Conservation (phyloP, 2,113 vertebrate species). For the Thryonomys swinderianus region DNA sequence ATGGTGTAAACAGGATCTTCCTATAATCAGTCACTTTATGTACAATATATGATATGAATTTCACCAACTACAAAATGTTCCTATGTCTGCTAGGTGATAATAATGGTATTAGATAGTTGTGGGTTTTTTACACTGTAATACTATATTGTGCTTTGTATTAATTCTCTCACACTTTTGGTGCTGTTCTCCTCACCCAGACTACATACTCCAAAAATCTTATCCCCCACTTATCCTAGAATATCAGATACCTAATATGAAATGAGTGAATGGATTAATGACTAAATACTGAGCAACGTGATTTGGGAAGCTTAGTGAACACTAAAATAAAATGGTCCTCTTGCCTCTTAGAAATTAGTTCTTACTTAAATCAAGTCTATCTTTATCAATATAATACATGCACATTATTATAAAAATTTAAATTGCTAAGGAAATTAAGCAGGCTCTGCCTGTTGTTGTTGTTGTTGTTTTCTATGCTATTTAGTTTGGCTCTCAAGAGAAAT, state of each 20-base stretch:
- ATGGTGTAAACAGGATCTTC: not conserved
- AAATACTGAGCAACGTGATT: not conserved
- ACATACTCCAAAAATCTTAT: not conserved
- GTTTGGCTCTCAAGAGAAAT: not conserved
- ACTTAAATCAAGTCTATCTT: slow-evolving; percentile 48
- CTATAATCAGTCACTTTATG: not conserved
- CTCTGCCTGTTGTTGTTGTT: fast-evolving
- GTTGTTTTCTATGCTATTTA: not conserved
- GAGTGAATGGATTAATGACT: not conserved
- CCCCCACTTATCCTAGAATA: not conserved
- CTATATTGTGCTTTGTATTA: not conserved
- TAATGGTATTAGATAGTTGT: not conserved
- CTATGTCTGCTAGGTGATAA: not conserved
- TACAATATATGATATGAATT: not conserved
- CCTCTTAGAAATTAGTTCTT: slow-evolving; percentile 6
- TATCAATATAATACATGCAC: not conserved
- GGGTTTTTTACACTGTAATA: not conserved
- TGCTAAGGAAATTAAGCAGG: not conserved
- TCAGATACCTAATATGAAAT: slow-evolving; percentile 5
- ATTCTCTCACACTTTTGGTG: not conserved
- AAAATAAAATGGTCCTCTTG: not conserved
- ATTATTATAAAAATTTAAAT: not conserved
- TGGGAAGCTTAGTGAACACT: slow-evolving; percentile 20
- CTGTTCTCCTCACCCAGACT: not conserved
- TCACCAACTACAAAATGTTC: not conserved